phyloP scores from a whole-genome alignment of 2,888 invertebrate genomes.

The Resseliella maxima region DNA sequence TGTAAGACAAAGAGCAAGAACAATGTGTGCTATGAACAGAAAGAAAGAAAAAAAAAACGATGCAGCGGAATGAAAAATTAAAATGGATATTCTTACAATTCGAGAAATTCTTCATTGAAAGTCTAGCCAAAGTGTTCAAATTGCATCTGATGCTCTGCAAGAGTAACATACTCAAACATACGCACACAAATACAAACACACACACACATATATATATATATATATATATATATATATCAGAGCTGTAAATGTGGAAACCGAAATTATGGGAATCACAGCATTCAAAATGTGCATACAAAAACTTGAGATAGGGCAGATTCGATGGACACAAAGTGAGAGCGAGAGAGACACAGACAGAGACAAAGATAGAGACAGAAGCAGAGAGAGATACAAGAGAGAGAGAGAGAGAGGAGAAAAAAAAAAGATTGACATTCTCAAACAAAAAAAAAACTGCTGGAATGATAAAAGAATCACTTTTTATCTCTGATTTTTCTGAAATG shows the following conservation, averaged over 20 bases:
- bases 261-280: slow-evolving; percentile 42
- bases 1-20: not conserved
- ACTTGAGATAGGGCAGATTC: not conserved
- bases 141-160: not conserved
- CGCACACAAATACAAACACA: not conserved
- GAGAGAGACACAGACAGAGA: no score
- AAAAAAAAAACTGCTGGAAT: not conserved
- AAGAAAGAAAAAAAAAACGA: not conserved
- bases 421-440: slow-evolving; percentile 52
- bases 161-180: not conserved
- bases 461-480: not conserved
- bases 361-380: no score
- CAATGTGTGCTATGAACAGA: not conserved
- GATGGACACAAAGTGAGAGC: slow-evolving; percentile 10
- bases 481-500: slow-evolving; percentile 53
- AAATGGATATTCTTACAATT: slow-evolving; percentile 54
- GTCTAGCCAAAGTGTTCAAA: not conserved
- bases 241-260: slow-evolving; percentile 44
- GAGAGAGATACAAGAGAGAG: no score
- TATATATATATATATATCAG: not conserved
- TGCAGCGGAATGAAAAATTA: slow-evolving; percentile 51
- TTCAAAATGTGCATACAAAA: slow-evolving; percentile 10
- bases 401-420: no score
- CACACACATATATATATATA: no score
- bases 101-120: slow-evolving; percentile 26